Evolutionary conservation across 2,888 invertebrate genomes (phyloP).

Genomic region (Labia minor): DNA sequence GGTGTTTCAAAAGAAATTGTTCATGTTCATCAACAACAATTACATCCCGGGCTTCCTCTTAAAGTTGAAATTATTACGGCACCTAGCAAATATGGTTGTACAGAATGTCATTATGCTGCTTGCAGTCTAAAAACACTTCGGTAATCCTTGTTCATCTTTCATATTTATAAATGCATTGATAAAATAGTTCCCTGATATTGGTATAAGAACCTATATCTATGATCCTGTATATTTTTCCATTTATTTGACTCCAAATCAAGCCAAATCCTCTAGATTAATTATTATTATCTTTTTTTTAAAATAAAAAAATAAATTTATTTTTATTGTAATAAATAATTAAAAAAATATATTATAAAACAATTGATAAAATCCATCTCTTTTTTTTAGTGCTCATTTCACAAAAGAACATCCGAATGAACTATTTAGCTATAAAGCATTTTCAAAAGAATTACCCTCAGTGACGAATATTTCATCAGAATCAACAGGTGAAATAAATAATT

Average conservation of each 20-base stretch:
- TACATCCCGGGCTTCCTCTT: slow-evolving; percentile 23
- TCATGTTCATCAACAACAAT: slow-evolving; percentile 24
- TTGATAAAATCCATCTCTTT: not conserved
- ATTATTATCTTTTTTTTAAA: no score
- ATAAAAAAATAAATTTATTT: no score
- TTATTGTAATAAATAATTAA: no score
- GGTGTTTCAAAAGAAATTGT: slow-evolving; percentile 21
- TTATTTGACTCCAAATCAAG: not conserved
- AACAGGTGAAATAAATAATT: not conserved
- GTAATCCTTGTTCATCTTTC: no score
- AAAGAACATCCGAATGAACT: slow-evolving; percentile 3
- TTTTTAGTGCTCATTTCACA: not conserved
- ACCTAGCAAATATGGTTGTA: slow-evolving; percentile 21
- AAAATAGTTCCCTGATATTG: no score
- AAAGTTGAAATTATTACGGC: slow-evolving; percentile 20
- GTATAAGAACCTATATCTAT: not conserved
- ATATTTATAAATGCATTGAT: not conserved
- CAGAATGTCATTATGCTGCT: slow-evolving; percentile 17
- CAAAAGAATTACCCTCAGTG: not conserved
- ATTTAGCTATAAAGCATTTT: slow-evolving; percentile 16
- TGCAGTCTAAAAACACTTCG: slow-evolving; percentile 18
- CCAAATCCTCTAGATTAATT: no score
- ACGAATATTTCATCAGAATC: not conserved
- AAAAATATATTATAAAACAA: no score
- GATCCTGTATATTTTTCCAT: slow-evolving; percentile 2